Evolutionary conservation across 37 sponge, comb jelly and placozoan genomes (phyloP).

Genomic region (Tethya wilhelma): DNA sequence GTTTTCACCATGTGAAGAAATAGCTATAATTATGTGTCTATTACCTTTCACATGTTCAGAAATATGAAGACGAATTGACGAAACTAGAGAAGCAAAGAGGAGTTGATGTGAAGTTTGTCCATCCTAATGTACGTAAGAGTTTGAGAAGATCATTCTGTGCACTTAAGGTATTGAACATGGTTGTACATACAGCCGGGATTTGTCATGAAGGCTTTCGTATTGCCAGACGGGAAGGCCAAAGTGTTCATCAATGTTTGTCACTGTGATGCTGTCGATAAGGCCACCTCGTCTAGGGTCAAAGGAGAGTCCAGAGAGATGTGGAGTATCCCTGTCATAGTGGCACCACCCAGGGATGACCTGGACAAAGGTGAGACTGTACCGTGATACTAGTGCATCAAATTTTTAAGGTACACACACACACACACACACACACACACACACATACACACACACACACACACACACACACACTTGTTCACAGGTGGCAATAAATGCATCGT

Average conservation of each 20-base stretch:
- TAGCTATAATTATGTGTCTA: neutral
- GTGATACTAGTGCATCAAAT: no score
- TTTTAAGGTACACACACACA: neutral
- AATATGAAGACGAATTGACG: constrained; percentile 88
- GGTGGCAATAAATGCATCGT: constrained; percentile 70
- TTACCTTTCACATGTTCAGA: constrained; percentile 8
- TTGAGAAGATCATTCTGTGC: neutral
- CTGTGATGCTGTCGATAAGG: constrained; percentile 36
- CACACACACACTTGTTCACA: constrained; percentile 2
- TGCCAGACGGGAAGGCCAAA: constrained; percentile 53
- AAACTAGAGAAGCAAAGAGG: constrained; percentile 86
- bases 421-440: neutral
- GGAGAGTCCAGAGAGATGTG: constrained; percentile 89
- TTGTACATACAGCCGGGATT: constrained; percentile 87
- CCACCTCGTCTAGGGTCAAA: constrained; percentile 35
- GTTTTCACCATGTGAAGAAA: neutral
- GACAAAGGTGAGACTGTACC: constrained; percentile 78
- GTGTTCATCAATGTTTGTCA: constrained; percentile 85
- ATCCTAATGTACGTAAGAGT: constrained; percentile 58
- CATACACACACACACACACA: neutral
- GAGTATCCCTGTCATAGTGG: constrained; percentile 79
- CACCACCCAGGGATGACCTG: constrained; percentile 72
- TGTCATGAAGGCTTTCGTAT: constrained; percentile 71
- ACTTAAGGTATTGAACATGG: no score
- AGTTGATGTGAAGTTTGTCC: constrained; percentile 84